These are phyloP conservation scores for Sarcophaga rosellei DNA, from an alignment of 2,888 invertebrate species.

Conservation along the genomic window DNA sequence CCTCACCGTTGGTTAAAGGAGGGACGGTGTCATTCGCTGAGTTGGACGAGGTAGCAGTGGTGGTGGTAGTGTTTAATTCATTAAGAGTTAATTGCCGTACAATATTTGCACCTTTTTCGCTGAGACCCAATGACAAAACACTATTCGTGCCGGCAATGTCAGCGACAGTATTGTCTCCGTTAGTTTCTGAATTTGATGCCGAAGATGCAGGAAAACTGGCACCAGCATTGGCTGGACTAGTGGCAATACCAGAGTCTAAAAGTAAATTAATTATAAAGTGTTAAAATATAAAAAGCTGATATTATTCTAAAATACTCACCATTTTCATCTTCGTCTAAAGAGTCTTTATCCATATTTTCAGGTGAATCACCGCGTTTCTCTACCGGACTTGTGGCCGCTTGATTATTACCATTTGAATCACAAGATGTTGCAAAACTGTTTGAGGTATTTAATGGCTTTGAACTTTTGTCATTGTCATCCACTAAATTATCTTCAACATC, in stretches of 20 bases:
- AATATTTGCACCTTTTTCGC: constrained; percentile 77
- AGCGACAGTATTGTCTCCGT: constrained; percentile 64
- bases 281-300: not conserved
- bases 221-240: constrained; percentile 78
- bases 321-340: constrained; percentile 83
- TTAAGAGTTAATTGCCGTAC: constrained; percentile 75
- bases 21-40: constrained; percentile 21
- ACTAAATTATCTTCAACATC: constrained; percentile 91
- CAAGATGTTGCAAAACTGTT: constrained; percentile 49
- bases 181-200: constrained; percentile 71
- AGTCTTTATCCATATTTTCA: constrained; percentile 83
- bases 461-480: constrained; percentile 78
- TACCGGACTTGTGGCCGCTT: constrained; percentile 71
- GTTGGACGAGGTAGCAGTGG: constrained; percentile 25
- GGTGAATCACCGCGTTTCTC: constrained; percentile 84
- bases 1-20: constrained; percentile 68
- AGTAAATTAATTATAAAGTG: constrained; percentile 2
- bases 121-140: constrained; percentile 76
- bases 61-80: constrained; percentile 50
- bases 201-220: constrained; percentile 65
- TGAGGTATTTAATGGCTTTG: constrained; percentile 71
- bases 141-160: constrained; percentile 70
- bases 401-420: constrained; percentile 79
- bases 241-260: constrained; percentile 80
- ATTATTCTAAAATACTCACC: constrained; percentile 71